Evolutionary conservation across 2,113 vertebrate genomes (phyloP).

Genomic region (Salvelinus sp.): DNA sequence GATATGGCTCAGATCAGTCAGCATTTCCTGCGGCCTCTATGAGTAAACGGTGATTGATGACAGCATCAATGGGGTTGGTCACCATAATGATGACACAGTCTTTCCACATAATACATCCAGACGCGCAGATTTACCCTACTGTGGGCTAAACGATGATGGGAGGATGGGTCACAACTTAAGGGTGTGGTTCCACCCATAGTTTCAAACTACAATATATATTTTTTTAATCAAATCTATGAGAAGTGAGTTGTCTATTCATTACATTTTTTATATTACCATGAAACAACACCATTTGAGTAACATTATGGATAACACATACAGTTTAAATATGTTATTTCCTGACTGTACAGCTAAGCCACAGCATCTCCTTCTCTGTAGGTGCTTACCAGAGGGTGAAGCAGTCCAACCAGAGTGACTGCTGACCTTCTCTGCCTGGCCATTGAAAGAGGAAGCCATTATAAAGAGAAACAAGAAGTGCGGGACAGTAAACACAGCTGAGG

Average conservation of each 20-base stretch:
- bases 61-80: neutral
- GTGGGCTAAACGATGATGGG: neutral
- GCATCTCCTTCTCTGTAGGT: no score
- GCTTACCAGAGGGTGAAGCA: neutral
- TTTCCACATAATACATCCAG: neutral
- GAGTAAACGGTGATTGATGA: neutral
- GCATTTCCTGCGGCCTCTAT: neutral
- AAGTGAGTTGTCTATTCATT: no score
- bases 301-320: no score
- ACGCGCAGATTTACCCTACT: neutral
- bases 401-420: neutral
- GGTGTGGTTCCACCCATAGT: no score
- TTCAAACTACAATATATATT: no score
- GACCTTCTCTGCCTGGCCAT: neutral
- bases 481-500: neutral
- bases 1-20: neutral
- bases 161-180: neutral
- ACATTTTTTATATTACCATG: no score
- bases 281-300: no score
- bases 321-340: no score
- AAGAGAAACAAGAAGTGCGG: no score
- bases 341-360: no score
- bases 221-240: no score
- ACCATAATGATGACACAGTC: neutral
- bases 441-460: neutral